Evolutionary conservation across 2,888 invertebrate genomes (phyloP).

Genomic region (Silvanus unidentatus): DNA sequence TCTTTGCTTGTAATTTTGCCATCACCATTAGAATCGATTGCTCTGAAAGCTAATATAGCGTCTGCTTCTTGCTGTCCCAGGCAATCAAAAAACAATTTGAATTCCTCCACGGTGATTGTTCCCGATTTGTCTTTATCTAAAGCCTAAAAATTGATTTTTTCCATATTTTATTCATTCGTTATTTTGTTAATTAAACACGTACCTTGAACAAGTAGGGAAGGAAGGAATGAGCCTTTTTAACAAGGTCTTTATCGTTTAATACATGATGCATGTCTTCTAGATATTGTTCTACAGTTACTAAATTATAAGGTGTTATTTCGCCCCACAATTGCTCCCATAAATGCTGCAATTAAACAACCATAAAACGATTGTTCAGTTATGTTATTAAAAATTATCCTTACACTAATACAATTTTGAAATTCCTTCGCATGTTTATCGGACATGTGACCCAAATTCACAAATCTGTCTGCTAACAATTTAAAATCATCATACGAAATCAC

Average conservation of each 20-base stretch:
- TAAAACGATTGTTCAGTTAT: neutral
- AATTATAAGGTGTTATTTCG: constrained; percentile 72
- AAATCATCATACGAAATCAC: constrained; percentile 80
- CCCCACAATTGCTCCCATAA: constrained; percentile 84
- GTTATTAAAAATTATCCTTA: neutral
- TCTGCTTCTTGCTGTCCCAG: constrained; percentile 68
- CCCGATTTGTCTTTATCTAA: constrained; percentile 77
- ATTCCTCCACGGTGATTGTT: constrained; percentile 72
- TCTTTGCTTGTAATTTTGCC: constrained; percentile 71
- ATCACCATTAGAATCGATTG: constrained; percentile 73
- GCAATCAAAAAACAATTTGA: constrained; percentile 75
- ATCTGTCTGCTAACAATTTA: constrained; percentile 65
- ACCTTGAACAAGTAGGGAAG: constrained; percentile 79
- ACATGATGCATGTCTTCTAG: constrained; percentile 77
- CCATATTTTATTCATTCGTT: neutral
- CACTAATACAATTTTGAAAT: constrained; percentile 47
- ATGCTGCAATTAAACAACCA: constrained; percentile 44
- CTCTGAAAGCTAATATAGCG: constrained; percentile 70
- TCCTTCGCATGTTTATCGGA: constrained; percentile 60
- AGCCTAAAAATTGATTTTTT: constrained; percentile 51
- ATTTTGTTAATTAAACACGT: constrained; percentile 24
- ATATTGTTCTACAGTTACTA: constrained; percentile 76
- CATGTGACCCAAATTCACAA: constrained; percentile 69
- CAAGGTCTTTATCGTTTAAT: constrained; percentile 66
- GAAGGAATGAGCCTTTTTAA: constrained; percentile 70